Evolutionary conservation across 2,797 vertebrate species (phyloP), one percentile per base, ranked within the genome.

Genomic region (Acropternis orthonyx): DNA sequence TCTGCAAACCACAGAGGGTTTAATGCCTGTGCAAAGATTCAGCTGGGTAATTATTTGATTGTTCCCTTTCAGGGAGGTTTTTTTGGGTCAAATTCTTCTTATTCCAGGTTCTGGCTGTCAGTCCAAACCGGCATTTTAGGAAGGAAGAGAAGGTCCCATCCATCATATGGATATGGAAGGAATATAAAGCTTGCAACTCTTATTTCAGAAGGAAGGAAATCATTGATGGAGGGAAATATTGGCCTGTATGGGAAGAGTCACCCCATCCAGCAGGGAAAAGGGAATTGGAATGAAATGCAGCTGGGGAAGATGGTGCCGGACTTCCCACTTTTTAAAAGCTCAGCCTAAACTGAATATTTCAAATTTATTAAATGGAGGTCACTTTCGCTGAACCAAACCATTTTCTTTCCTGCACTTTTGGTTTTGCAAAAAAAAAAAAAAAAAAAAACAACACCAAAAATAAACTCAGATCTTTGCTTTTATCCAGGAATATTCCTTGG

Each of bases 21-120:
- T 20, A 7, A 26, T 2, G 6, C 12, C 44, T 3, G 24, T 12
- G 56, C 36, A 59, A 41, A 11, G 37, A 30, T 30, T 9, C 54
- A 36, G 67, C 37, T 32, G 32, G 39, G 46, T 6, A 4, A 4
- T 11, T 4, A 32, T 12, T n/a, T n/a, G 6, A 6, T 20, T 14
- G 20, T 8, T 28, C 3, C 12, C 44, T 58, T 27, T 36, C 5
- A 55, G 8, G 4, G 23, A 2, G 2, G 1, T 1, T 6, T 6
- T 6, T 8, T 54, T 6, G 0, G 10, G 10, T 52, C 37, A 24
- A 19, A n/a, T 7, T 71, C 34, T 55, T 49, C 61, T 55, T 21
- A 1, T 26, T 9, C 2, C 21, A 2, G 30, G 36, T 46, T 18
- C 36, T 30, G 86, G 61, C 44, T 55, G 39, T 2, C 54, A 43